Conservation (phyloP, 1,140 invertebrate genomes). For the Papilio helenus region DNA sequence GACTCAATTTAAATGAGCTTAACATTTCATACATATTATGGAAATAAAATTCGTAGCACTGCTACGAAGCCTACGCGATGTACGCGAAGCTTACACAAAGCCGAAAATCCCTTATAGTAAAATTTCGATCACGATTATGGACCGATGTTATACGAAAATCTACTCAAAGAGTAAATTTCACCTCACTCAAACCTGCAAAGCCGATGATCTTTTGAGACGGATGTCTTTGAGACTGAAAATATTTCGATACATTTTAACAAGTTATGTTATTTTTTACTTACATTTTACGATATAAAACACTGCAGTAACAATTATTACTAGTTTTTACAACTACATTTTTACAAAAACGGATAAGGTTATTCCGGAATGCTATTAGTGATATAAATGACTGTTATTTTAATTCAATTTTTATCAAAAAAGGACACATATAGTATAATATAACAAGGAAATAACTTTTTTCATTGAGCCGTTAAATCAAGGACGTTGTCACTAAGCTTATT, state of each 20-base stretch:
- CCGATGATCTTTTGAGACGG: not conserved
- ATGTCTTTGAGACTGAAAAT: not conserved
- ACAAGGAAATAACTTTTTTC: slow-evolving; percentile 19
- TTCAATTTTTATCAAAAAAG: not conserved
- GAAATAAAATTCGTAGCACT: not conserved
- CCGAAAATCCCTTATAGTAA: not conserved
- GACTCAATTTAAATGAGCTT: not conserved
- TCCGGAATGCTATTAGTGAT: not conserved
- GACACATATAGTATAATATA: not conserved
- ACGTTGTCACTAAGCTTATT: slow-evolving; percentile 17
- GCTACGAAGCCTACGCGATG: not conserved
- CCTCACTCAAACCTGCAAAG: slow-evolving; percentile 13
- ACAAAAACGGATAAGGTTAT: too few species aligned
- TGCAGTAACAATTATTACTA: not conserved
- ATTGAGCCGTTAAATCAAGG: slow-evolving; percentile 17
- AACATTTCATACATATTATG: not conserved
- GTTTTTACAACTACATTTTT: too few species aligned
- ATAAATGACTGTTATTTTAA: not conserved
- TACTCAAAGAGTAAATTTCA: not conserved
- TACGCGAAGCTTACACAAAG: not conserved
- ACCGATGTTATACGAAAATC: slow-evolving; percentile 3
- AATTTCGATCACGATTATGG: slow-evolving; percentile 9
- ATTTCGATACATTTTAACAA: not conserved
- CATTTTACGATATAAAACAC: not conserved
- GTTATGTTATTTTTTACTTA: not conserved